phyloP scores from a whole-genome alignment of 2,797 vertebrate genomes.

The Poeciliopsis infans region DNA sequence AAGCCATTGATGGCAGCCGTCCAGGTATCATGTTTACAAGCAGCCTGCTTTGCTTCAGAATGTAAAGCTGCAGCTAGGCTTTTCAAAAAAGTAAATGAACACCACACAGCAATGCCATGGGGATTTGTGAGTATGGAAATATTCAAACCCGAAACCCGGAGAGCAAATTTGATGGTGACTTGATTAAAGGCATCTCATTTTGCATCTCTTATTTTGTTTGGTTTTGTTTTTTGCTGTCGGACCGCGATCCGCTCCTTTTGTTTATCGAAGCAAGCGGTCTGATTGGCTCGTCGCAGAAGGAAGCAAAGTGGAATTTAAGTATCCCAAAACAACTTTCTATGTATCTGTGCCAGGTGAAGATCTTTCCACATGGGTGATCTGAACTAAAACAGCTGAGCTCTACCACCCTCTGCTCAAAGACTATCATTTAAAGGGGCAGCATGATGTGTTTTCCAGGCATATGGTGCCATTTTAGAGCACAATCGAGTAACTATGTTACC shows the following conservation, averaged over 20 bases:
- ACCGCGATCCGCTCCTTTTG: accelerated
- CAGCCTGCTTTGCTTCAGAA: constrained; percentile 11
- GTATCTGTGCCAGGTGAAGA: neutral
- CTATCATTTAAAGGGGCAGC: no score
- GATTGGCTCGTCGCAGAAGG: constrained; percentile 2
- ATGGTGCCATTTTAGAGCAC: no score
- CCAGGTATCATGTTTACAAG: neutral
- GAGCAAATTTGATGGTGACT: neutral
- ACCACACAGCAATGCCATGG: neutral
- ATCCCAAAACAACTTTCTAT: neutral
- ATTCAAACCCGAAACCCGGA: neutral
- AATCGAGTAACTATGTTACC: no score
- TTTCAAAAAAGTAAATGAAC: neutral
- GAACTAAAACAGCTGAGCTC: neutral
- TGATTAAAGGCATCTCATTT: constrained; percentile 21
- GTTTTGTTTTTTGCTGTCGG: neutral
- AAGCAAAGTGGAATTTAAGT: neutral
- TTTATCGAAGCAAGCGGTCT: neutral
- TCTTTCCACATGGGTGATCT: neutral
- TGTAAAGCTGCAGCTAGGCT: neutral
- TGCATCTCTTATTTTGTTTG: constrained; percentile 3
- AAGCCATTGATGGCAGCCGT: neutral
- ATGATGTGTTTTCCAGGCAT: no score
- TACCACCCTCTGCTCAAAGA: neutral
- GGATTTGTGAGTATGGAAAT: neutral